A percentile compares a stretch with the other conserved stretches of the same genome.
Conservation (phyloP, 2,888 invertebrate genomes). For the Hofmannophila pseudospretella region DNA sequence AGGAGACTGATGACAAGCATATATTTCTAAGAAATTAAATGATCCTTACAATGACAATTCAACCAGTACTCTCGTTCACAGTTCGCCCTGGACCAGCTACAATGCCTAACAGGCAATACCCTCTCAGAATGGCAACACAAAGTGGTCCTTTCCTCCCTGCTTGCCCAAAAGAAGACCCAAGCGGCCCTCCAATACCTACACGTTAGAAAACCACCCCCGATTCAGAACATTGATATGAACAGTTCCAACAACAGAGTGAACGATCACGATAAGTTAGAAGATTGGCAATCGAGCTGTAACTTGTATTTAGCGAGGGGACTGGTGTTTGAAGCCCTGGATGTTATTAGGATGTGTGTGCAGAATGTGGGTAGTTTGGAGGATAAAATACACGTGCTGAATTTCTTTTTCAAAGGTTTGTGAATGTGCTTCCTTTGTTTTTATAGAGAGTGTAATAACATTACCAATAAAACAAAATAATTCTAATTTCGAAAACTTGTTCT, state of each 20-base stretch:
- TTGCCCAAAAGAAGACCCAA: slow-evolving; percentile 82
- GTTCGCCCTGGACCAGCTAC: slow-evolving; percentile 81
- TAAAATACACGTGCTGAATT: slow-evolving; percentile 71
- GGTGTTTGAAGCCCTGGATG: slow-evolving; percentile 82
- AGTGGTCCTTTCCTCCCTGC: slow-evolving; percentile 80
- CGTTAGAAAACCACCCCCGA: slow-evolving; percentile 75
- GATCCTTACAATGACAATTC: too few species aligned
- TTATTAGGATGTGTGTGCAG: slow-evolving; percentile 76
- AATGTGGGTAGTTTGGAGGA: slow-evolving; percentile 43
- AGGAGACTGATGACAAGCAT: too few species aligned
- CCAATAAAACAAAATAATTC: too few species aligned
- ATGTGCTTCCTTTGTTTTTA: not conserved
- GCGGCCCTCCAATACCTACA: slow-evolving; percentile 84
- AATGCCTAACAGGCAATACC: slow-evolving; percentile 78
- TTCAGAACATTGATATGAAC: slow-evolving; percentile 53
- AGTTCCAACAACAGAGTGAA: slow-evolving; percentile 26
- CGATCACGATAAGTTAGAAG: slow-evolving; percentile 59
- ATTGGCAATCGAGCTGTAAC: slow-evolving; percentile 76
- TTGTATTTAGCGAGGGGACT: slow-evolving; percentile 80
- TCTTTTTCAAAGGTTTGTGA: slow-evolving; percentile 79
- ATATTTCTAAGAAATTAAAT: too few species aligned
- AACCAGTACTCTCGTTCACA: slow-evolving; percentile 39
- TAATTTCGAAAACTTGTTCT: too few species aligned
- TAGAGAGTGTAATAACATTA: too few species aligned
- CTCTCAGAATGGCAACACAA: slow-evolving; percentile 86